Evolutionary conservation across 2,113 vertebrate genomes (phyloP).

Genomic region (Perca fluviatilis): DNA sequence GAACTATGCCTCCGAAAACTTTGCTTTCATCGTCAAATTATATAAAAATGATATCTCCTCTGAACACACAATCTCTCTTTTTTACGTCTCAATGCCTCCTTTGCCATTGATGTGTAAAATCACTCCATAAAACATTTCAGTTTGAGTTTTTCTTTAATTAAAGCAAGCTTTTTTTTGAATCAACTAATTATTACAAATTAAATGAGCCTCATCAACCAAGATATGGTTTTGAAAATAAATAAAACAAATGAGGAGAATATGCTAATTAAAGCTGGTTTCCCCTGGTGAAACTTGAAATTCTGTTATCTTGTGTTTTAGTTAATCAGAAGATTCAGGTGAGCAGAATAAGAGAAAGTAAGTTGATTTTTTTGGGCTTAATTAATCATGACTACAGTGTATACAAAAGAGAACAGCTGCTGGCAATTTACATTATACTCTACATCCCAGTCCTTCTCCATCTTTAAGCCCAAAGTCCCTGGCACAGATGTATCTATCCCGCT

Average conservation of each 20-base stretch:
- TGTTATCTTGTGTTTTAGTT: neutral
- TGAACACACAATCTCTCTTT: conserved; percentile 5
- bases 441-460: conserved; percentile 20
- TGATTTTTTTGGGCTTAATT: conserved; percentile 36
- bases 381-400: conserved; percentile 13
- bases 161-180: conserved; percentile 9
- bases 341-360: conserved; percentile 17
- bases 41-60: neutral
- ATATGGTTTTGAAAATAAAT: neutral
- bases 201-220: conserved; percentile 17
- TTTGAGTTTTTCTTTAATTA: conserved; percentile 44
- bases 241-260: neutral
- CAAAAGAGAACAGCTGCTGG: conserved; percentile 39
- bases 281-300: neutral
- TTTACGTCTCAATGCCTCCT: conserved; percentile 1
- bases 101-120: conserved; percentile 28
- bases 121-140: neutral
- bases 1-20: conserved; percentile 7
- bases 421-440: neutral
- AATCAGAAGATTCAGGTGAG: conserved; percentile 22
- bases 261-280: neutral
- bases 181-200: conserved; percentile 31
- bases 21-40: neutral
- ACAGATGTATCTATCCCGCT: conserved; percentile 51
- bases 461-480: conserved; percentile 32